Base-by-base conservation (phyloP, 2,888 invertebrate genomes). In the Autographa gamma region DNA sequence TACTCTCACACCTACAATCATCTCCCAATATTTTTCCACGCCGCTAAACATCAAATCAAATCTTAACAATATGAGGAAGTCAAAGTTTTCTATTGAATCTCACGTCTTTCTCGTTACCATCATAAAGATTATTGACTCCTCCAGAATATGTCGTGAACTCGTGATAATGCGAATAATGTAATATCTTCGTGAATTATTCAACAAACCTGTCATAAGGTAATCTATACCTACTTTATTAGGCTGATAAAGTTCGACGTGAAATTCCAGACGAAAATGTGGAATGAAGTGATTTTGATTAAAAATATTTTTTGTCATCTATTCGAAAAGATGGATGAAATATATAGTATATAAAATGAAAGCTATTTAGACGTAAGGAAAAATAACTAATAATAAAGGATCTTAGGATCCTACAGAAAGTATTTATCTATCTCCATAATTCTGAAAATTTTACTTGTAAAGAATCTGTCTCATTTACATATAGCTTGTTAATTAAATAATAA, bases 181-280 rank as follows among this genome's bases (percentile, higher is more conserved):
- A 25, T 25, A 25, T 61, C 14, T 52, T 80, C 18, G 31, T 85
- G 84, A 86, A 86, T 86, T 64, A 87, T 87, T 86, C 81, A 87
- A 32, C 6, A 63, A 52, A 14, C 31, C 67, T 76, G 73, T 69
- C 74, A 73, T 64, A 60, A 67, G 56, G 18, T 73, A 66, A 72
- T 76, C 76, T 77, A 71, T 76, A 66, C 64, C 38, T 43, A 56
- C 41, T 34, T 16, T 19, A n/a, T 52, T 13, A 31, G 14, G 8
- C 1, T 1, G 64, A 34, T 61, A 14, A 43, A 76, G 58, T 66
- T 75, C 38, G n/a, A 56, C 19, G 18, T 34, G 60, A 48, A 25
- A 19, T 56, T 56, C 31, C 16, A 8, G 43, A 32, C 14, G 9
- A 25, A 56, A 43, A 52, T 31, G 38, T 63, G 34, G n/a, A 52